Percentiles rank a stretch among this genome's conserved stretches.
These are phyloP conservation scores for Syritta pipiens DNA, from an alignment of 2,888 invertebrate species.

Conservation along the genomic window DNA sequence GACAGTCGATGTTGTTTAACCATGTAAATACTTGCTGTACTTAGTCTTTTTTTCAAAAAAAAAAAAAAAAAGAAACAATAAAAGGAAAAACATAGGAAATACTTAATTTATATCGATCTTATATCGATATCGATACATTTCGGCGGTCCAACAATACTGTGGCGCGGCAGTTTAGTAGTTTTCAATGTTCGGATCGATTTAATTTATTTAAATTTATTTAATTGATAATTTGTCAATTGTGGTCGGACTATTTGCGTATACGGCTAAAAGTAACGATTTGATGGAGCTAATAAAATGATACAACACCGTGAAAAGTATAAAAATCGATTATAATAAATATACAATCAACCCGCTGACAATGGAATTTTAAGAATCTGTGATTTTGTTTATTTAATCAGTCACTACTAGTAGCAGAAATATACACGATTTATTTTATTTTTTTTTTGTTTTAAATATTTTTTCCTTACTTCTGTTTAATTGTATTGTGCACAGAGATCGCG, in stretches of 20 bases:
- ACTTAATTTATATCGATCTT: background rate
- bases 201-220: conserved; percentile 35
- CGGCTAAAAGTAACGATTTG: conserved; percentile 37
- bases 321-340: conserved; percentile 42
- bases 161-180: background rate
- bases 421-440: conserved; percentile 10
- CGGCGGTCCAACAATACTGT: no score
- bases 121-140: conserved; percentile 14
- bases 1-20: conserved; percentile 44
- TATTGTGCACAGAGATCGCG: conserved; percentile 25
- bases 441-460: background rate
- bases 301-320: conserved; percentile 36
- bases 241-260: conserved; percentile 29
- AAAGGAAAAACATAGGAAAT: conserved; percentile 20
- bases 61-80: background rate
- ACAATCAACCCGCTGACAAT: conserved; percentile 56
- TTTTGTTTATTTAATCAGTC: conserved; percentile 61
- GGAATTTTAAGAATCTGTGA: conserved; percentile 63
- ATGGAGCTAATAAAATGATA: conserved; percentile 49
- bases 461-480: conserved; percentile 36
- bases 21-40: conserved; percentile 53
- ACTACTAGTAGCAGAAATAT: conserved; percentile 41
- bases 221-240: conserved; percentile 41
- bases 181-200: background rate
- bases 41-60: conserved; percentile 5